A percentile compares a stretch with the other conserved stretches of the same genome.
These are phyloP conservation scores for Holacanthella duospinosa DNA, from an alignment of 2,888 invertebrate genomes.

Conservation along the genomic window DNA sequence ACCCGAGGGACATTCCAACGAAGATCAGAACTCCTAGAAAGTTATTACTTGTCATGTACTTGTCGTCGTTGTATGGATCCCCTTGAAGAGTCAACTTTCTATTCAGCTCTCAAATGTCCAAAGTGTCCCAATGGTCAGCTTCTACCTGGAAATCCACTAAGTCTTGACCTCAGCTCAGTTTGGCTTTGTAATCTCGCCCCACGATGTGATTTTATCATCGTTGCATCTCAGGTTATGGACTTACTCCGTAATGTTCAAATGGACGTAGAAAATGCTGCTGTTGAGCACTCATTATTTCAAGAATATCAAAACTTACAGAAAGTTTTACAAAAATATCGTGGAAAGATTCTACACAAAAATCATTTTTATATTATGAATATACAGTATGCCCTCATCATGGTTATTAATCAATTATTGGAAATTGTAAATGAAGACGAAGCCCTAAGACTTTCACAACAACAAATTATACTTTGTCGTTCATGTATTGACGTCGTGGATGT, in stretches of 20 bases:
- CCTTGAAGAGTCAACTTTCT: neutral
- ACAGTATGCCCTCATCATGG: slow-evolving; percentile 7
- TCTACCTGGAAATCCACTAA: slow-evolving; percentile 5
- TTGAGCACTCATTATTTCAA: slow-evolving; percentile 5
- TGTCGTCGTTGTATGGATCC: slow-evolving; percentile 8
- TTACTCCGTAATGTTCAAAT: neutral
- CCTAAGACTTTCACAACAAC: neutral
- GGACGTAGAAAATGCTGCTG: neutral
- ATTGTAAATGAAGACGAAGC: slow-evolving; percentile 11
- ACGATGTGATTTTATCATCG: slow-evolving; percentile 5
- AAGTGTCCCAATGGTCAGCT: slow-evolving; percentile 6
- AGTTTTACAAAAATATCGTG: slow-evolving; percentile 3
- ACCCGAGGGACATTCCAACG: slow-evolving; percentile 10
- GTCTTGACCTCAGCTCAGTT: slow-evolving; percentile 3
- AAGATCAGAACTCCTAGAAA: slow-evolving; percentile 6
- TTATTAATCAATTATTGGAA: slow-evolving; percentile 8
- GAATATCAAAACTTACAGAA: slow-evolving; percentile 7
- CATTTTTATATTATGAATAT: slow-evolving; percentile 8
- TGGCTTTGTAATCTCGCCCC: slow-evolving; percentile 10
- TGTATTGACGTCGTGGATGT: slow-evolving; percentile 1
- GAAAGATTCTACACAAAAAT: slow-evolving; percentile 4
- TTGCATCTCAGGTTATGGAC: slow-evolving; percentile 7
- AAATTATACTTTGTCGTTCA: neutral
- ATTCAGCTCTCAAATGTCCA: slow-evolving; percentile 7
- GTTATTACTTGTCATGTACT: slow-evolving; percentile 3